Evolutionary conservation across 2,888 invertebrate species (phyloP).

Genomic region (Catocala nupta): DNA sequence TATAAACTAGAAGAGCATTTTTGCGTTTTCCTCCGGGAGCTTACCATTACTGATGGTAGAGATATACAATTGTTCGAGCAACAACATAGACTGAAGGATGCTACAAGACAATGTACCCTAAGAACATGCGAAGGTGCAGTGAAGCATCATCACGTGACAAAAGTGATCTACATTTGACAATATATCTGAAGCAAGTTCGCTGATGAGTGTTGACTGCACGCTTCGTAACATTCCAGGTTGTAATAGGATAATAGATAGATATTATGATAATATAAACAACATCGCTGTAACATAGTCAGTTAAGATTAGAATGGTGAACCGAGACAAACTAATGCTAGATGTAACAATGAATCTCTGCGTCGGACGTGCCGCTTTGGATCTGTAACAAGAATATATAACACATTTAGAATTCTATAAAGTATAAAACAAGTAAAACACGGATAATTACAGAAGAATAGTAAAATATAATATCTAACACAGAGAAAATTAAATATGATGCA

Average conservation of each 20-base stretch:
- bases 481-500: not conserved
- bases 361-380: constrained; percentile 70
- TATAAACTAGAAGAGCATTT: constrained; percentile 72
- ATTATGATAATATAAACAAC: constrained; percentile 39
- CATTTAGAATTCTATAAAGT: constrained; percentile 22
- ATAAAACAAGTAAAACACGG: constrained; percentile 1
- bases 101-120: constrained; percentile 63
- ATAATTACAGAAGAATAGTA: not conserved
- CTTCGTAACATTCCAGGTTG: constrained; percentile 61
- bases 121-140: constrained; percentile 72
- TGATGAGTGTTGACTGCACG: constrained; percentile 72
- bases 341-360: constrained; percentile 58
- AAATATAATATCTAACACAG: not conserved
- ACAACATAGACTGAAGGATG: constrained; percentile 55
- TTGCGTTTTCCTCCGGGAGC: constrained; percentile 74
- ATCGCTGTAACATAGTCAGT: constrained; percentile 66
- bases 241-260: constrained; percentile 47
- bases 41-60: constrained; percentile 62
- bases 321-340: constrained; percentile 43
- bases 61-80: constrained; percentile 42
- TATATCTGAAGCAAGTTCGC: constrained; percentile 43
- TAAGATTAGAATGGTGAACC: constrained; percentile 57
- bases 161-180: constrained; percentile 33
- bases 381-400: constrained; percentile 70
- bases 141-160: constrained; percentile 68